Conservation (phyloP, 2,888 invertebrate species). For the Mythimna ferrago region DNA sequence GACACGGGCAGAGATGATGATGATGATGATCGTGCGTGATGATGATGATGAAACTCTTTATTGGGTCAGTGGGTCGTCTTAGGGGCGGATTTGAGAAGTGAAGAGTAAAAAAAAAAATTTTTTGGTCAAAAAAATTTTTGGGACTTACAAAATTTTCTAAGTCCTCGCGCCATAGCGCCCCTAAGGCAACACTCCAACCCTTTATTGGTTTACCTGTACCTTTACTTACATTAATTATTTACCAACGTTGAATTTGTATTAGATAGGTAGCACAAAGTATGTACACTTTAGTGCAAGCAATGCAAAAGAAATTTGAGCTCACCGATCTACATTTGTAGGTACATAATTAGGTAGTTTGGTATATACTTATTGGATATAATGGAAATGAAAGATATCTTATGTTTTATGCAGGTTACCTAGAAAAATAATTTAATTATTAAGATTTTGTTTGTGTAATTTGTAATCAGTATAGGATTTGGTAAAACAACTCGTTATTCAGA, state of each 20-base stretch:
- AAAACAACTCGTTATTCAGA: no score
- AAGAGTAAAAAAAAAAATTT: no score
- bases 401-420: neutral
- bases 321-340: neutral
- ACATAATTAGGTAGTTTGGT: neutral
- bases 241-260: neutral
- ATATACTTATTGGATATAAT: neutral
- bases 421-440: no score
- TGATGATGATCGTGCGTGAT: no score
- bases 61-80: neutral
- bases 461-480: no score
- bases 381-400: neutral
- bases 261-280: neutral
- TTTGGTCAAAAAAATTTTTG: no score
- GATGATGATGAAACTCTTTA: neutral
- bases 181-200: no score
- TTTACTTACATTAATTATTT: neutral
- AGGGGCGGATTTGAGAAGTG: no score
- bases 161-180: no score
- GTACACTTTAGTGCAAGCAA: slow-evolving; percentile 8
- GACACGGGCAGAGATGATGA: neutral
- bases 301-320: slow-evolving; percentile 1
- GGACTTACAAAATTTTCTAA: no score
- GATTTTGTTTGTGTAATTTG: no score
- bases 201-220: no score